phyloP scores from a whole-genome alignment of 2,888 invertebrate species.

The Cosmia pyralina region DNA sequence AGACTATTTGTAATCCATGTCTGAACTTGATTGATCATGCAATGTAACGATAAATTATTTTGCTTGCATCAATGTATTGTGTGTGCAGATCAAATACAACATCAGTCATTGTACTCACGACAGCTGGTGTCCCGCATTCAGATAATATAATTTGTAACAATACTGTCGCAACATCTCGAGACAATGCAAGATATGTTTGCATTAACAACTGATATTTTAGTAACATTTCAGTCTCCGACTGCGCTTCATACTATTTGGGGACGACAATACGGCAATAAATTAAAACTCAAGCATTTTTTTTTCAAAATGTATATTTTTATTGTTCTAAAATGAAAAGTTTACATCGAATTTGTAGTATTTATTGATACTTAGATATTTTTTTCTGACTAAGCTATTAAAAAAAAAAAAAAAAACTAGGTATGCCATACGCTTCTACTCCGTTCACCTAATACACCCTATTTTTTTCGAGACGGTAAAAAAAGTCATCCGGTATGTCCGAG shows the following conservation, averaged over 20 bases:
- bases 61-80: conserved; percentile 23
- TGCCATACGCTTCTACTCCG: no score
- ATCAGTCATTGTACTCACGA: conserved; percentile 32
- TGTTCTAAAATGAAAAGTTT: no score
- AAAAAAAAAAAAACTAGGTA: no score
- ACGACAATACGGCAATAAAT: neutral
- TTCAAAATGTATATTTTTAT: no score
- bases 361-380: no score
- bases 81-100: conserved; percentile 22
- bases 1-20: no score
- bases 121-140: conserved; percentile 1
- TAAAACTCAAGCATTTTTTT: neutral
- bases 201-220: conserved; percentile 4
- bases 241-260: no score
- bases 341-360: no score
- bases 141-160: conserved; percentile 29
- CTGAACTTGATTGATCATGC: conserved; percentile 31
- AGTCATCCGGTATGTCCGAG: no score
- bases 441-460: no score
- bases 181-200: conserved; percentile 15
- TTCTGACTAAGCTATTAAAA: no score
- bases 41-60: conserved; percentile 16
- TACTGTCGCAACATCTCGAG: conserved; percentile 11
- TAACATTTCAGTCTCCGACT: neutral
- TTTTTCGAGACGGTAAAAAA: no score